phyloP scores from a whole-genome alignment of 2,797 vertebrate genomes.

The Ara ararauna region DNA sequence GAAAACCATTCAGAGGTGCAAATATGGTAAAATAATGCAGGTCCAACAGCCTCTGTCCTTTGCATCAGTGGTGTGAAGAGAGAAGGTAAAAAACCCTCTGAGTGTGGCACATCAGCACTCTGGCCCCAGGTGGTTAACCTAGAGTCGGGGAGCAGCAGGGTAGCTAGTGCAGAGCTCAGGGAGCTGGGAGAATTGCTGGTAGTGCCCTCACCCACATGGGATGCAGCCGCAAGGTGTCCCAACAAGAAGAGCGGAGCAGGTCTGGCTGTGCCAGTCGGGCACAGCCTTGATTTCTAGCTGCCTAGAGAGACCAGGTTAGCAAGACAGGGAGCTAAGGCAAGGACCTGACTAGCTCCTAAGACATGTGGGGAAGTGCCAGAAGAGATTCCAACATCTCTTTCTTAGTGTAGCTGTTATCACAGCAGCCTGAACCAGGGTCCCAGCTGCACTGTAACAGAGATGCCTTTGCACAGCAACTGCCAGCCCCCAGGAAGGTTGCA shows the following conservation, averaged over 20 bases:
- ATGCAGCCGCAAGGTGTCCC: no score
- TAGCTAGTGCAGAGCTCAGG: neutral
- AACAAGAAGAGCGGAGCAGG: neutral
- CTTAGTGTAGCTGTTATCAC: neutral
- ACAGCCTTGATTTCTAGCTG: neutral
- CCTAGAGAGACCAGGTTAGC: neutral
- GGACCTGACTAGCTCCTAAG: neutral
- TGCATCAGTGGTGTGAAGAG: neutral
- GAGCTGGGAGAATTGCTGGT: neutral
- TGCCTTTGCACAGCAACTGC: neutral
- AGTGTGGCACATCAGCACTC: neutral
- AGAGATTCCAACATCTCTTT: neutral
- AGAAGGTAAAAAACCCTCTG: neutral
- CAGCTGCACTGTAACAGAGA: neutral
- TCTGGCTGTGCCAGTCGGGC: neutral
- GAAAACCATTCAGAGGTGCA: neutral
- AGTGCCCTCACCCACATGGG: rapidly evolving
- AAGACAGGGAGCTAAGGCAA: neutral
- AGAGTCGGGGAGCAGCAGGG: neutral
- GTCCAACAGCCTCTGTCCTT: neutral
- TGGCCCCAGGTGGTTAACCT: neutral
- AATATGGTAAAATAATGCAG: rapidly evolving
- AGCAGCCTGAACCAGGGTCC: neutral
- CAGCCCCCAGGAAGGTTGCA: neutral
- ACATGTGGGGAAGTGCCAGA: neutral